Evolutionary conservation across 2,888 invertebrate genomes (phyloP).

Genomic region (Xestia ashworthii): DNA sequence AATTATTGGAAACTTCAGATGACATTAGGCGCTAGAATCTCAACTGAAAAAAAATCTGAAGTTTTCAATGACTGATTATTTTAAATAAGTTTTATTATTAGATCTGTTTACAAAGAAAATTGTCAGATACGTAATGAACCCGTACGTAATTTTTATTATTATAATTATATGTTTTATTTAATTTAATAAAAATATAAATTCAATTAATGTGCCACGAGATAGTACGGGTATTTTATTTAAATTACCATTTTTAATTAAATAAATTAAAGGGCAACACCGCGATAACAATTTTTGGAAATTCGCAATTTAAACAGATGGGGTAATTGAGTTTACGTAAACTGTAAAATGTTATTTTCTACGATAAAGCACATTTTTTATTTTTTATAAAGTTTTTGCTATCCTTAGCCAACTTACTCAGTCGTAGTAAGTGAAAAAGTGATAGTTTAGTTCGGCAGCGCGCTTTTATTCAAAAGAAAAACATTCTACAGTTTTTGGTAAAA

Average conservation of each 20-base stretch:
- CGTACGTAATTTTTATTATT: conserved; percentile 75
- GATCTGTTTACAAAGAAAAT: conserved; percentile 81
- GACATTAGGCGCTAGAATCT: conserved; percentile 85
- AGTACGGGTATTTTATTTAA: conserved; percentile 86
- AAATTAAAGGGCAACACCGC: conserved; percentile 56
- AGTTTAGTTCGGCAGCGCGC: conserved; percentile 64
- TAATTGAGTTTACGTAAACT: conserved; percentile 30
- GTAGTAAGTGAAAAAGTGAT: conserved; percentile 76
- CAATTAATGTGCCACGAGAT: conserved; percentile 83
- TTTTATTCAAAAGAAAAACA: conserved; percentile 41
- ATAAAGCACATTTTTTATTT: conserved; percentile 46
- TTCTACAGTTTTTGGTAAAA: conserved; percentile 33
- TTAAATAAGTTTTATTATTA: conserved; percentile 74
- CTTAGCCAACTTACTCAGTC: conserved; percentile 76
- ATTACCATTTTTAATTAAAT: conserved; percentile 72
- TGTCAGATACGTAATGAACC: conserved; percentile 69
- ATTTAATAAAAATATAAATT: conserved; percentile 73
- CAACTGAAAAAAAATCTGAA: conserved; percentile 83
- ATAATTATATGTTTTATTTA: conserved; percentile 67
- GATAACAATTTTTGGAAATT: conserved; percentile 54
- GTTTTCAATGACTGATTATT: conserved; percentile 88
- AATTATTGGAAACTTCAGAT: conserved; percentile 89
- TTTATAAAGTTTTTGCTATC: conserved; percentile 64
- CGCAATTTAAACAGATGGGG: conserved; percentile 7
- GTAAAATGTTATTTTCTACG: conserved; percentile 33